Base-by-base conservation (phyloP, 2,888 invertebrate species). In the Eurytoma adleriae region DNA sequence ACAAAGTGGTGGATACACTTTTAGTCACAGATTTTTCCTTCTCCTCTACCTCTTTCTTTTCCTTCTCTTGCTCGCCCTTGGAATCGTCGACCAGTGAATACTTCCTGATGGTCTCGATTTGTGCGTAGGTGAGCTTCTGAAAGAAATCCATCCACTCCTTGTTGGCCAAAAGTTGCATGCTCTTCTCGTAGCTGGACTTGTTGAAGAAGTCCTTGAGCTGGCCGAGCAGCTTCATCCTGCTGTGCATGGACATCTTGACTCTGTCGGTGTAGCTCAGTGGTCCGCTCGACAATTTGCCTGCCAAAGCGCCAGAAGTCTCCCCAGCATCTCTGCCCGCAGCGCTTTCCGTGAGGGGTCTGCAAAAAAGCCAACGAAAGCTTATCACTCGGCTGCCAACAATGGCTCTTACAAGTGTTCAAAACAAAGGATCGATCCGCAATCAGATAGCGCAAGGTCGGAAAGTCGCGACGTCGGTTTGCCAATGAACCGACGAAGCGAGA, bases 101-200 rank as follows among this genome's bases (percentile, higher is more conserved):
- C 27, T 85, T 88, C 70, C 87, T 85, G 12, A 88, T 83, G 3
- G 84, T 86, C 59, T 90, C 86, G 5, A 89, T 86, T 66, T 88
- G 89, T 0, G 88, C 86, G 27, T 87, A 89, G 0, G 89, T 88
- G 18, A 92, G 86, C 86, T 91, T 93, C 84, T 93, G 92, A 57
- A 93, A 85, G 57, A 92, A 87, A 1, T 91, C 90, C 0, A 91
- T 88, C 90, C 93, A 92, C 82, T 93, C 92, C 83, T 92, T 93
- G 83, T 91, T 92, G 3, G 93, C 71, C 14, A 90, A 87, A 66
- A 91, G 88, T 66, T 92, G 91, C 27, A 92, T 83, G 61, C 89
- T 91, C 79, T 90, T 91, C 59, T 92, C 91, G 57, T 87, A 91
- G 13, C 91, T 89, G 16, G 91, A 87, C 84, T 92, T 92, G 12